Conservation (phyloP, 2,113 vertebrate genomes). For the Penelope pileata region DNA sequence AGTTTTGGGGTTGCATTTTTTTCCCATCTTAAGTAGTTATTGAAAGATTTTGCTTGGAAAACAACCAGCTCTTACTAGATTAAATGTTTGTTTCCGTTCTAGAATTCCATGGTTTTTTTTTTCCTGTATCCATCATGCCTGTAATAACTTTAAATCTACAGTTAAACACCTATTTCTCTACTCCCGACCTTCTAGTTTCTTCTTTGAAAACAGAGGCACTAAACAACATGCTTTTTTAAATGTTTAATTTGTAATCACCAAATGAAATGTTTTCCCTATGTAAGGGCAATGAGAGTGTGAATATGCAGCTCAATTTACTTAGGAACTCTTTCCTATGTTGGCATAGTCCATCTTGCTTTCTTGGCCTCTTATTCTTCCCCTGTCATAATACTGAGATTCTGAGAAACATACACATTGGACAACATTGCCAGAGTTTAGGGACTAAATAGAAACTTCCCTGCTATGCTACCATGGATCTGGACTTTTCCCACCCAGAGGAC, state of each 20-base stretch:
- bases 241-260: conserved; percentile 19
- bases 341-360: accelerated
- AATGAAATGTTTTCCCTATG: not conserved
- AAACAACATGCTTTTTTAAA: not conserved
- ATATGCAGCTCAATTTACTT: not conserved
- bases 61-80: conserved; percentile 36
- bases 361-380: accelerated
- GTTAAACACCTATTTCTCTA: conserved; percentile 34
- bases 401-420: not conserved
- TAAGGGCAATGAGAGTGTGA: not conserved
- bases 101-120: not conserved
- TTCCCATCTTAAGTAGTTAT: not conserved
- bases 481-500: too few species aligned
- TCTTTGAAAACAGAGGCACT: conserved; percentile 45
- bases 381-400: not conserved
- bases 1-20: not conserved
- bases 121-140: not conserved
- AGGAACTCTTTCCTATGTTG: accelerated
- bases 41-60: conserved; percentile 40
- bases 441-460: not conserved
- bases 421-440: accelerated
- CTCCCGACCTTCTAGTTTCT: not conserved
- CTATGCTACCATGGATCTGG: too few species aligned
- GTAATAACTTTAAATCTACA: conserved; percentile 29
- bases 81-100: conserved; percentile 4